Base-by-base conservation (phyloP, 2,888 invertebrate genomes). In the Pomacea canaliculata region DNA sequence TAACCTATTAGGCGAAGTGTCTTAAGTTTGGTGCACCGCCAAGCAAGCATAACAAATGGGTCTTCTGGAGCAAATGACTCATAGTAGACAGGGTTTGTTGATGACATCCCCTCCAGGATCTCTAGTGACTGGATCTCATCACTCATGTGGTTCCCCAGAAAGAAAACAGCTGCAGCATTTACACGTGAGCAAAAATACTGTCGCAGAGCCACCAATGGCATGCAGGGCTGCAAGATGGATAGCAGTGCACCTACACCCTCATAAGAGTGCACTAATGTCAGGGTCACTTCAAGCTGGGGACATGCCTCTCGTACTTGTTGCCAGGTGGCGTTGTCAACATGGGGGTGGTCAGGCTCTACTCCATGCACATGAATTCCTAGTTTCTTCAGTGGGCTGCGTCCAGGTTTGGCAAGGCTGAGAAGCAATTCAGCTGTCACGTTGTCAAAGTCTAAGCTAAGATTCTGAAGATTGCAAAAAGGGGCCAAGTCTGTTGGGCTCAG, bases 151-250 rank as follows among this genome's bases (percentile, higher is more conserved):
- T 81, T 82, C 12, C 93, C 92, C 79, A 94, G 90, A 79, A 90
- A 89, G 85, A 93, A 92, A 70, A 94, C 89, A 60, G 93, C 92
- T 66, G 92, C 89, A 78, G 92, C 87, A 85, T 94, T 94, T 72
- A 94, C 91, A 88, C 92, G 91, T 90, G 94, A 94, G 89, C 95
- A 95, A 91, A 95, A 95, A 83, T 95, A 93, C 76, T 94, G 94
- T 86, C 94, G 93, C 72, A 95, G 92, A 89, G 94, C 94, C 46
- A 94, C 93, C 46, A 95, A 91, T 27, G 95, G 95, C 94, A 95
- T 94, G 76, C 93, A 92, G 68, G 93, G 93, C 82, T 93, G 93
- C 72, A 95, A 90, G 82, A 95, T 94, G 80, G 93, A 92, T 78
- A 94, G 93, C 81, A 95, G 90, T 78, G 92, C 91, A 81, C 92